These are phyloP conservation scores for Panopea generosa DNA, from an alignment of 2,888 invertebrate genomes.

Conservation along the genomic window DNA sequence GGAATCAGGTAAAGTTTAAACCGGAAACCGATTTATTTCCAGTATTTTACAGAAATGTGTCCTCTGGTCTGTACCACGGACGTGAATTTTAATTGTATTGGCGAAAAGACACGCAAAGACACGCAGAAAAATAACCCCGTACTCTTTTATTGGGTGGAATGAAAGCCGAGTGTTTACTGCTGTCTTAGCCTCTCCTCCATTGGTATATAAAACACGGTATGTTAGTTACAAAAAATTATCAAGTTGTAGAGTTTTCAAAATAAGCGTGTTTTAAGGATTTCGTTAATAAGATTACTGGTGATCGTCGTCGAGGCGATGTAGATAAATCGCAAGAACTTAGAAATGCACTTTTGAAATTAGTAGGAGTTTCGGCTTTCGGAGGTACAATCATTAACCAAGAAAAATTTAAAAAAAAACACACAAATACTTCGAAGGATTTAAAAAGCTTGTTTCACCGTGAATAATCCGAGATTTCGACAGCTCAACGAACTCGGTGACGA, in stretches of 20 bases:
- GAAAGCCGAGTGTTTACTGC: conserved; percentile 22
- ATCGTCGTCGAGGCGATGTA: conserved; percentile 19
- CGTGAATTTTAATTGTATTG: conserved; percentile 23
- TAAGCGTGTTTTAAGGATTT: conserved; percentile 22
- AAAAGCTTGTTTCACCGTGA: conserved; percentile 1
- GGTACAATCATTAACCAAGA: conserved; percentile 18
- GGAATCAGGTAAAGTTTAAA: conserved; percentile 19
- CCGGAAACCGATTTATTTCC: conserved; percentile 13
- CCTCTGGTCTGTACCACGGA: conserved; percentile 29
- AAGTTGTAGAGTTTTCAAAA: conserved; percentile 30
- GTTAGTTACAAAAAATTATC: conserved; percentile 21
- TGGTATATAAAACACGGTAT: conserved; percentile 47
- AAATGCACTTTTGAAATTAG: conserved; percentile 14
- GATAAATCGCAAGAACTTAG: conserved; percentile 17
- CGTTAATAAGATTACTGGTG: conserved; percentile 13
- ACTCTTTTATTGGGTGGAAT: conserved; percentile 25
- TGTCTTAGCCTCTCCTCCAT: conserved; percentile 27
- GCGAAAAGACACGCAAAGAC: conserved; percentile 25
- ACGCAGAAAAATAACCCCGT: background rate
- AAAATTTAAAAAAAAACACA: conserved; percentile 23
- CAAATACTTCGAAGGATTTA: conserved; percentile 14
- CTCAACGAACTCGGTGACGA: background rate
- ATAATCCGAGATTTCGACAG: conserved; percentile 13
- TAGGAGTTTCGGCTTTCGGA: conserved; percentile 26
- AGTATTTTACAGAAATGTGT: conserved; percentile 33